These are phyloP conservation scores for Polypedilum vanderplanki DNA, from an alignment of 1,140 invertebrate species.

Conservation along the genomic window DNA sequence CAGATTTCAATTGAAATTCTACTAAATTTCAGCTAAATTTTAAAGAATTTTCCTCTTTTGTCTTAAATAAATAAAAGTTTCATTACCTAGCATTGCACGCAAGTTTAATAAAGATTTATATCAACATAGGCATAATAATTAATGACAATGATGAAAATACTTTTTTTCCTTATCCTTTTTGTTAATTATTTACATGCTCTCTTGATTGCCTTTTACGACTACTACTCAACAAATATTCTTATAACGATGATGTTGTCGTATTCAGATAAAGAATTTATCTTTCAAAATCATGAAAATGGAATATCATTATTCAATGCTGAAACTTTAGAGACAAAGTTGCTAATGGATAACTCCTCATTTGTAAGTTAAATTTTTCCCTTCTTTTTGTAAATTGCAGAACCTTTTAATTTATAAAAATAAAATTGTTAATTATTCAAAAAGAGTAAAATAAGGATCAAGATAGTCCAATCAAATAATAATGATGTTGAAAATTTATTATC, in stretches of 20 bases:
- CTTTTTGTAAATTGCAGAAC: neutral
- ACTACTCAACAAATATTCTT: neutral
- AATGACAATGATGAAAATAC: neutral
- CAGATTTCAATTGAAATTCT: too few species aligned
- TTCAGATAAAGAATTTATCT: constrained; percentile 25
- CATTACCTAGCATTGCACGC: too few species aligned
- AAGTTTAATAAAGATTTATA: too few species aligned
- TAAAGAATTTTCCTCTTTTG: too few species aligned
- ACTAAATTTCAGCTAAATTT: too few species aligned
- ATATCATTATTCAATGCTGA: constrained; percentile 26
- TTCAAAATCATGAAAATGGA: constrained; percentile 23
- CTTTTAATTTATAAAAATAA: too few species aligned
- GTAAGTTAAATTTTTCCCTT: neutral
- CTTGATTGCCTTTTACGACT: neutral
- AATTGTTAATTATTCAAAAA: too few species aligned
- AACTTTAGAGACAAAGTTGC: constrained; percentile 18
- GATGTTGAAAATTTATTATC: too few species aligned
- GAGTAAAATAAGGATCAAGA: too few species aligned
- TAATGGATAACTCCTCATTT: constrained; percentile 27
- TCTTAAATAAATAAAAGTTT: too few species aligned
- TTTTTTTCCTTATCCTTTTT: neutral
- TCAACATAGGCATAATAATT: neutral
- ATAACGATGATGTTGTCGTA: neutral
- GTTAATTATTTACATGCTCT: neutral
- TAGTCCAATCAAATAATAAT: too few species aligned